Base-by-base conservation (phyloP, 2,113 vertebrate genomes). In the Cynopterus brachyotis region DNA sequence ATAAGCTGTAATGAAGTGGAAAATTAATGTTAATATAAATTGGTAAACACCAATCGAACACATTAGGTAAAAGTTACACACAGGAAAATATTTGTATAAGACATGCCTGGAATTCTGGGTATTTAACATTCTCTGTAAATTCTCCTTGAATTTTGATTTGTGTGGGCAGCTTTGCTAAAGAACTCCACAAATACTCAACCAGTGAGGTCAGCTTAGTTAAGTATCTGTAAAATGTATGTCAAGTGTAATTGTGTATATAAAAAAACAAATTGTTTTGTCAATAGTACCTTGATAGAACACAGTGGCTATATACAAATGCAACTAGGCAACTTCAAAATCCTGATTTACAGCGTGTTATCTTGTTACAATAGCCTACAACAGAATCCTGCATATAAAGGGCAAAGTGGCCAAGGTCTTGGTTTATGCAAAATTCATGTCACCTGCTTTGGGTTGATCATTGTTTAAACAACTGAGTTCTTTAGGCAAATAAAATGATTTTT, bases 31-130 rank as follows among this genome's bases (percentile, higher is more conserved):
- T 96, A 91, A 93, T 92, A 95, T 80, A 94, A 94, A 20, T 89
- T 96, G 47, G 6, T 67, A 90, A 82, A 98, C 86, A 96, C 94
- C 98, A 98, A 97, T 98, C 98, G 98, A 89, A 96, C 26, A 89
- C 94, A 94, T 80, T 87, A 94, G 96, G 62, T 96, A 86, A 98
- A 98, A 93, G 96, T 96, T 75, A 96, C 95, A 89, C 81, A 96
- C 35, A 97, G 47, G 66, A 96, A 96, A 97, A 84, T 95, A 95
- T 97, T 96, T 95, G 62, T 83, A 76, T 82, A 97, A 59, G 95
- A 72, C 47, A 55, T 40, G 92, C 78, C 91, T 94, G 79, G 93
- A 98, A 98, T 96, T 95, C 69, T 89, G 96, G 62, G 87, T 92
- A 97, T 97, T 97, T 97, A 96, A 87, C 88, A 91, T 97, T 85